Conservation (phyloP, 2,888 invertebrate genomes). For the Cerastis rubricosa region DNA sequence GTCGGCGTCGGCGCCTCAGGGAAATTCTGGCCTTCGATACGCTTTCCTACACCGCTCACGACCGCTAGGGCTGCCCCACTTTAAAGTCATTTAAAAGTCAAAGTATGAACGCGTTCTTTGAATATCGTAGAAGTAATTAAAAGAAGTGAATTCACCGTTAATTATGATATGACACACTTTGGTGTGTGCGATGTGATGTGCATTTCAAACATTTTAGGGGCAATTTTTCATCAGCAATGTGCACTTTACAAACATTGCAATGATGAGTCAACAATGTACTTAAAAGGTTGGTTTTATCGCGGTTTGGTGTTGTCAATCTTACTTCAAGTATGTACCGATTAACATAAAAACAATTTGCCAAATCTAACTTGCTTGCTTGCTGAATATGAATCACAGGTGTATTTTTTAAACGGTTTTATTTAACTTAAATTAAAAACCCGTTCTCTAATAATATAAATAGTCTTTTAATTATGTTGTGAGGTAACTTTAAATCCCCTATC, state of each 20-base stretch:
- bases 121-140: conserved; percentile 43
- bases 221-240: background rate
- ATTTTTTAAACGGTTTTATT: no score
- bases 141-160: conserved; percentile 12
- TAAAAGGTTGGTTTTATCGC: background rate
- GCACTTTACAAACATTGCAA: background rate
- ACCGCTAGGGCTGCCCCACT: conserved; percentile 58
- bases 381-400: background rate
- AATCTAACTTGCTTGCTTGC: no score
- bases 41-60: conserved; percentile 70
- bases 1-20: conserved; percentile 63
- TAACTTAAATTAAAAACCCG: background rate
- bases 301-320: background rate
- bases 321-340: background rate
- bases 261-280: background rate
- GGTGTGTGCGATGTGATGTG: background rate
- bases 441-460: background rate
- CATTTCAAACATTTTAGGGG: background rate
- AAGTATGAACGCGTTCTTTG: conserved; percentile 15
- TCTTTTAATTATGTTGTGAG: background rate
- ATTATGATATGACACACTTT: conserved; percentile 12
- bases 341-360: background rate
- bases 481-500: background rate
- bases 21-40: conserved; percentile 74
- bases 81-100: conserved; percentile 48